These are phyloP conservation scores for Aphrocallistes beatrix DNA, from an alignment of 37 sponge, comb jelly and placozoan genomes.

Conservation along the genomic window DNA sequence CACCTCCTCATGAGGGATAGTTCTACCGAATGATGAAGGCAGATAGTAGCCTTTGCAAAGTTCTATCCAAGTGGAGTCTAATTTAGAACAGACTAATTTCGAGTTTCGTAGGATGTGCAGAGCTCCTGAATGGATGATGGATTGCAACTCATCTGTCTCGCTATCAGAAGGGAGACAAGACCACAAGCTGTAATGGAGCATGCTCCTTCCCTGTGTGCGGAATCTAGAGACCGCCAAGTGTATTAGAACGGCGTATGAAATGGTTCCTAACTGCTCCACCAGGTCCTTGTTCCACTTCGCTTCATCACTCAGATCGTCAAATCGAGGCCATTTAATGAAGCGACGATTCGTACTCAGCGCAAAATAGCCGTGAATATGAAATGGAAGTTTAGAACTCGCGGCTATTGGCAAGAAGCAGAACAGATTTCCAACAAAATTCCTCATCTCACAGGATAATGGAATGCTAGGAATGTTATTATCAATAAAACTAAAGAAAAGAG, in stretches of 20 bases:
- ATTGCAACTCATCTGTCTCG: background rate
- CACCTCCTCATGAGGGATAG: background rate
- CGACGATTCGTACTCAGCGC: conserved; percentile 49
- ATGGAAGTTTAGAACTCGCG: conserved; percentile 27
- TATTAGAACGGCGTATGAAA: conserved; percentile 33
- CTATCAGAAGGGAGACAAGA: background rate
- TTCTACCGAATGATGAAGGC: background rate
- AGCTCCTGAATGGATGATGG: background rate
- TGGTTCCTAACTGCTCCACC: conserved; percentile 22
- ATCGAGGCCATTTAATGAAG: conserved; percentile 60
- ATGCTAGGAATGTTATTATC: background rate
- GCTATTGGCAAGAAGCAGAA: conserved; percentile 81
- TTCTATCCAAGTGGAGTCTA: background rate
- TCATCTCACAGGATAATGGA: background rate
- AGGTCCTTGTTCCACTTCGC: conserved; percentile 56
- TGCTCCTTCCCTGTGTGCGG: background rate
- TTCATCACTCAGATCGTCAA: conserved; percentile 44
- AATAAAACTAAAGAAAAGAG: background rate
- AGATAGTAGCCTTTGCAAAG: background rate
- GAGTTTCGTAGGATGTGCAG: background rate
- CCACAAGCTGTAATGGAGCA: background rate
- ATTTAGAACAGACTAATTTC: background rate
- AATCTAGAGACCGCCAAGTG: background rate
- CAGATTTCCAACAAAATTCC: conserved; percentile 31
- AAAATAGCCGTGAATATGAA: conserved; percentile 70